Evolutionary conservation across 2,797 vertebrate genomes (phyloP).

Genomic region (Enteromius afrohamiltoni): DNA sequence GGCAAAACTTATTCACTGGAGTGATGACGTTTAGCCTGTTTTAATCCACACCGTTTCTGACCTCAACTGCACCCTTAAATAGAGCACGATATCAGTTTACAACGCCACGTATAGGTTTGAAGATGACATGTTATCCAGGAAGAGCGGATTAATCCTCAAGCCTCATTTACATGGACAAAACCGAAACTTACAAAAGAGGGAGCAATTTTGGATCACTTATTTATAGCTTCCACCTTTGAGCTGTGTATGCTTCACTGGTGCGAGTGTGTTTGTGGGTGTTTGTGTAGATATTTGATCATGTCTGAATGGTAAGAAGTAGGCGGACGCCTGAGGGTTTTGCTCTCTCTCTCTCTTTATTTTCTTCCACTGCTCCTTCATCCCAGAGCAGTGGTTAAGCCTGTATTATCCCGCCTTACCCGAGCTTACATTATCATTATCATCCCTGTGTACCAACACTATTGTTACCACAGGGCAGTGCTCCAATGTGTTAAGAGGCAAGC

Average conservation of each 20-base stretch:
- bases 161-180: constrained; percentile 56
- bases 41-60: constrained; percentile 36
- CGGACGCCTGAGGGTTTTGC: constrained; percentile 72
- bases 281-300: constrained; percentile 60
- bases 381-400: constrained; percentile 58
- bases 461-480: constrained; percentile 52
- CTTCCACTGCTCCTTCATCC: constrained; percentile 53
- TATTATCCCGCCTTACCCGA: constrained; percentile 56
- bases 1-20: constrained; percentile 10
- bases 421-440: constrained; percentile 59
- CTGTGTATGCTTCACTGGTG: constrained; percentile 41
- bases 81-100: constrained; percentile 35
- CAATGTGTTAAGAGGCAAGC: constrained; percentile 45
- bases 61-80: constrained; percentile 33
- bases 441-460: constrained; percentile 50
- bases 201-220: constrained; percentile 54
- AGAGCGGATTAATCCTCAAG: constrained; percentile 54
- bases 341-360: constrained; percentile 56
- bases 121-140: constrained; percentile 39
- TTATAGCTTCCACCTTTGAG: constrained; percentile 56
- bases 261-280: constrained; percentile 44
- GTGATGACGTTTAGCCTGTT: neutral
- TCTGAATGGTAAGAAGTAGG: constrained; percentile 70
- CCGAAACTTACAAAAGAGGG: constrained; percentile 47
- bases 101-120: constrained; percentile 14